These are phyloP conservation scores for Oasisia sp. DNA, from an alignment of 2,888 invertebrate species.

Conservation along the genomic window DNA sequence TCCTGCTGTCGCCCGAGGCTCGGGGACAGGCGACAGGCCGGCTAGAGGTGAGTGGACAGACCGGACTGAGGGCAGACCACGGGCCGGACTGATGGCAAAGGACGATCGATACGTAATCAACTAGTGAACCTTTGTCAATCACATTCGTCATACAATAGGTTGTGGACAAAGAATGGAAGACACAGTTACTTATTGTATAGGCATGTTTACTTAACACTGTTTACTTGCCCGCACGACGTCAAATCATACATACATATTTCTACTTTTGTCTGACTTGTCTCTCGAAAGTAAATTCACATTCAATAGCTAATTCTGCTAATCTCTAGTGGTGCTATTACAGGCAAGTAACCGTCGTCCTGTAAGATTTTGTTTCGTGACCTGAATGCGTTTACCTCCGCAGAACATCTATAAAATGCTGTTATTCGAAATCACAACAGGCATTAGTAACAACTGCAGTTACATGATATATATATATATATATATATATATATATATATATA, in stretches of 20 bases:
- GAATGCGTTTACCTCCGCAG: not conserved
- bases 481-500: no score
- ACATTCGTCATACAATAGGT: not conserved
- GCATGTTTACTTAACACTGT: no score
- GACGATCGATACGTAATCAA: not conserved
- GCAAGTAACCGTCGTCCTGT: not conserved
- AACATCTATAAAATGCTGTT: not conserved
- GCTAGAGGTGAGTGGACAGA: slow-evolving; percentile 62
- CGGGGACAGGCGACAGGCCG: slow-evolving; percentile 66
- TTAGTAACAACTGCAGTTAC: not conserved
- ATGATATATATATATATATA: no score
- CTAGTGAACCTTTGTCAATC: no score
- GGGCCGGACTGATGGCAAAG: slow-evolving; percentile 46
- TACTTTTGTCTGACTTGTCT: not conserved
- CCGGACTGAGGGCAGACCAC: slow-evolving; percentile 37
- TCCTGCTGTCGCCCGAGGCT: slow-evolving; percentile 69
- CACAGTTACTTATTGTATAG: no score
- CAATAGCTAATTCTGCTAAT: not conserved
- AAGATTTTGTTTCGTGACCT: not conserved
- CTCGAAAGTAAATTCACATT: not conserved
- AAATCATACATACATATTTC: no score
- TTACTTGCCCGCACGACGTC: no score
- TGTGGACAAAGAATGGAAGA: no score
- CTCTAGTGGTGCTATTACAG: not conserved
- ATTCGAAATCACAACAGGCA: not conserved